phyloP scores from a whole-genome alignment of 2,113 vertebrate genomes.

The Halcyon senegalensis region DNA sequence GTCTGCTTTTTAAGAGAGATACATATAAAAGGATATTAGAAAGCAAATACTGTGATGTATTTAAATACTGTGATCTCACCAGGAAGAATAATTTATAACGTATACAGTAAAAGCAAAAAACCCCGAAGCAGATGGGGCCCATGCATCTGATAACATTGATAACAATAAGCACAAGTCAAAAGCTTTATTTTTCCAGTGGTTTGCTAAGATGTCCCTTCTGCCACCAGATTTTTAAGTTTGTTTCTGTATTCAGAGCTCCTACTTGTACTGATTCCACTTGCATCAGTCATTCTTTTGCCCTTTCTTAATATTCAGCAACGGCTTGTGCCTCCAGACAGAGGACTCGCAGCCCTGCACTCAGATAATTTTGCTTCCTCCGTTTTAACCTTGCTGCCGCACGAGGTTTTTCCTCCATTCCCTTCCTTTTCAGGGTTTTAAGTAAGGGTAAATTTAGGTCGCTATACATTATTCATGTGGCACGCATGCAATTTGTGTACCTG shows the following conservation, averaged over 20 bases:
- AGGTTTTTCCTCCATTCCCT: not conserved
- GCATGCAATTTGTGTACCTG: not conserved
- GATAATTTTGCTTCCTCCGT: not conserved
- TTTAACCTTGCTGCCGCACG: not conserved
- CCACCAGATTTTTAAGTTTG: not conserved
- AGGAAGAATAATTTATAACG: not conserved
- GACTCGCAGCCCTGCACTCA: not conserved
- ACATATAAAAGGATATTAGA: not conserved
- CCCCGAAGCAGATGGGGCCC: not conserved
- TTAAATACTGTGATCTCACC: not conserved
- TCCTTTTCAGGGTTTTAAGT: not conserved
- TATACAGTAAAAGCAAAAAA: not conserved
- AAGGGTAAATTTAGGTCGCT: not conserved
- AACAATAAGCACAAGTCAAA: not conserved
- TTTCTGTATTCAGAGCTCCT: not conserved
- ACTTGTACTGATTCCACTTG: not conserved
- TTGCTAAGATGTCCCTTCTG: not conserved
- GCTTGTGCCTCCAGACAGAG: accelerated
- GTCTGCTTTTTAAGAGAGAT: not conserved
- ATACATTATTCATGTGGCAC: accelerated
- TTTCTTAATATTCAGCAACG: not conserved
- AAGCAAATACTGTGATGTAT: not conserved
- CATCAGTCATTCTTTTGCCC: not conserved
- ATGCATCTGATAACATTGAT: not conserved
- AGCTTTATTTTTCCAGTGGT: not conserved